Evolutionary conservation across 2,797 vertebrate genomes (phyloP), one percentile per base, ranked within the genome.

Genomic region (Esox masquinongy): DNA sequence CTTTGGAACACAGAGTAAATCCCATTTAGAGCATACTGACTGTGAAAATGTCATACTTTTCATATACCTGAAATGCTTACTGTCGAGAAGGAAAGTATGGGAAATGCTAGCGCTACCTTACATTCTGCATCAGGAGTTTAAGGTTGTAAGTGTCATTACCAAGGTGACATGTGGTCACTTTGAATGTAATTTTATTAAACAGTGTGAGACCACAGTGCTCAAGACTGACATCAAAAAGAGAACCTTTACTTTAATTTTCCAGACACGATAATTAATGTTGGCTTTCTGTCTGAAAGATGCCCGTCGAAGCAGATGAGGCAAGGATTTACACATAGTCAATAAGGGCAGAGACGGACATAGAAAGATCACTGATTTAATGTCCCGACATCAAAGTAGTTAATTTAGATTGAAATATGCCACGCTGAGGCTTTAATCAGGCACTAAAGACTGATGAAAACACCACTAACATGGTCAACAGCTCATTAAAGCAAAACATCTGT

Each of bases 121-220:
- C 59, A 67, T 79, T 63, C 26, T 50, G 61, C 71, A 70, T 22
- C 49, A 74, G 79, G 80, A 2, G 2, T 19, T 59, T 72, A 71
- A 83, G 2, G 71, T 73, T 63, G 36, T 49, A 76, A 64, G 26
- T 71, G 50, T 19, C 87, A 61, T 80, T 82, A 75, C 73, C 71
- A 76, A 74, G 70, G 79, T 76, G 73, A 75, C 8, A 77, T 83
- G 49, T 83, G 76, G n/a, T 53, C 82, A 76, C 81, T 86, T 75
- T 87, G 78, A 85, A 85, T 80, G 76, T 68, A 82, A 86, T 88
- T 87, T 88, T 87, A 83, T 88, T 80, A 86, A 83, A 78, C 47
- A 16, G 50, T 69, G 77, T 74, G 70, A 82, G 80, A 89, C 86
- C 84, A 86, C 81, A 86, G 77, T 73, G 74, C 69, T 83, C 63